Evolutionary conservation across 1,140 invertebrate species (phyloP).

Genomic region (Hyposmocoma kahamanoa): DNA sequence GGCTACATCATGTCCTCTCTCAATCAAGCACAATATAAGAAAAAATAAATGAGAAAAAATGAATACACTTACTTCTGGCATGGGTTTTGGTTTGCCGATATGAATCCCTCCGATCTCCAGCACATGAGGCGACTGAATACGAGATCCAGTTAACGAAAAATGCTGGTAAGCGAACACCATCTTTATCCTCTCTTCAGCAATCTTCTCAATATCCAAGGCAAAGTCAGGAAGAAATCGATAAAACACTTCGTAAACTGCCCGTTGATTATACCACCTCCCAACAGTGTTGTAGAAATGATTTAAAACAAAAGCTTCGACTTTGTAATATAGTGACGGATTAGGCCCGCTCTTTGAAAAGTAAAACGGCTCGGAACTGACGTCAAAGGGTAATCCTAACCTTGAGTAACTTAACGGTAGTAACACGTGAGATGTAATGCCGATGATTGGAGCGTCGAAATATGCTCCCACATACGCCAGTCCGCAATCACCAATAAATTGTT

Average conservation of each 20-base stretch:
- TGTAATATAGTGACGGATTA: constrained; percentile 68
- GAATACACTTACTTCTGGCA: constrained; percentile 30
- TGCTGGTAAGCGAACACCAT: constrained; percentile 79
- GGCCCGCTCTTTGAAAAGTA: constrained; percentile 68
- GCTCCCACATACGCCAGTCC: constrained; percentile 75
- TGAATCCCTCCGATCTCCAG: constrained; percentile 81
- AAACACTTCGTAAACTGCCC: constrained; percentile 40
- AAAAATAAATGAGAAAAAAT: constrained; percentile 3
- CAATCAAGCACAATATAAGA: too few relatives aligned
- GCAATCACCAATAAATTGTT: constrained; percentile 82
- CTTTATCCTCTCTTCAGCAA: constrained; percentile 72
- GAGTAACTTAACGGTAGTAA: constrained; percentile 75
- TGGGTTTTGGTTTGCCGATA: constrained; percentile 46
- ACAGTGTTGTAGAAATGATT: constrained; percentile 19
- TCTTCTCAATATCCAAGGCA: constrained; percentile 71
- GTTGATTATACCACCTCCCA: constrained; percentile 30
- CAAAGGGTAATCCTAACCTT: constrained; percentile 72
- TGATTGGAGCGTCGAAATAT: constrained; percentile 75
- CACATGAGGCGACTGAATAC: constrained; percentile 74
- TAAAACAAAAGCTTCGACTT: constrained; percentile 33
- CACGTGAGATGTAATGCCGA: constrained; percentile 74
- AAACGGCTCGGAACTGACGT: constrained; percentile 72
- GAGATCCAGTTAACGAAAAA: constrained; percentile 74
- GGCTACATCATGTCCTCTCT: constrained; percentile 16
- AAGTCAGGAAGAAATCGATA: constrained; percentile 66